phyloP scores from a whole-genome alignment of 2,113 vertebrate species.

The Sisor rabdophorus region DNA sequence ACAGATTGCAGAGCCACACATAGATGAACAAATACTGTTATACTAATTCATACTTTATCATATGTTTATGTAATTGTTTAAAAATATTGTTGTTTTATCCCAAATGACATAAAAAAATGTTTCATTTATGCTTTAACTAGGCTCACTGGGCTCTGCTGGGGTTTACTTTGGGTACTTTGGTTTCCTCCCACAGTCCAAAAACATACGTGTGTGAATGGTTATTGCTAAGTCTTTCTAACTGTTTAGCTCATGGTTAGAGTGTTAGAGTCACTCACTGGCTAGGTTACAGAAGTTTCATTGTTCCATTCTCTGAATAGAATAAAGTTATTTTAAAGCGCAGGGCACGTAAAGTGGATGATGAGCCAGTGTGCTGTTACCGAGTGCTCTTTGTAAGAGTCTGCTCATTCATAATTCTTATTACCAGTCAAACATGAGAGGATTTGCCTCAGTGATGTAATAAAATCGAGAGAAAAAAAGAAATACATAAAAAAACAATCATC shows the following conservation, averaged over 20 bases:
- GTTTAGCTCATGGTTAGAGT: background rate
- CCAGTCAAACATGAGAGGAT: conserved; percentile 17
- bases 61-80: too few species aligned
- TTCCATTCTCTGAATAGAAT: background rate
- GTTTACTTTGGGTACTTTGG: background rate
- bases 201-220: background rate
- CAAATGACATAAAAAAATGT: too few species aligned
- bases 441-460: background rate
- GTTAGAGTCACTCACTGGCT: background rate
- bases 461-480: too few species aligned
- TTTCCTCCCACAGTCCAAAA: background rate
- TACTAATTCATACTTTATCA: too few species aligned
- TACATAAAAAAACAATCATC: too few species aligned
- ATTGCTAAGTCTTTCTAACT: background rate
- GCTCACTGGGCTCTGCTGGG: too few species aligned
- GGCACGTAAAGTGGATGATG: conserved; percentile 12
- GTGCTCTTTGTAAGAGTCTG: conserved; percentile 12
- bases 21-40: too few species aligned
- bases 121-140: too few species aligned
- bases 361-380: conserved; percentile 4
- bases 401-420: conserved; percentile 6
- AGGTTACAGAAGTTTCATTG: background rate
- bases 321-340: conserved; percentile 12
- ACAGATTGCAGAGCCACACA: too few species aligned
- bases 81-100: too few species aligned